Conservation (phyloP, 2,888 invertebrate genomes). For the Stenoptilia bipunctidactyla region DNA sequence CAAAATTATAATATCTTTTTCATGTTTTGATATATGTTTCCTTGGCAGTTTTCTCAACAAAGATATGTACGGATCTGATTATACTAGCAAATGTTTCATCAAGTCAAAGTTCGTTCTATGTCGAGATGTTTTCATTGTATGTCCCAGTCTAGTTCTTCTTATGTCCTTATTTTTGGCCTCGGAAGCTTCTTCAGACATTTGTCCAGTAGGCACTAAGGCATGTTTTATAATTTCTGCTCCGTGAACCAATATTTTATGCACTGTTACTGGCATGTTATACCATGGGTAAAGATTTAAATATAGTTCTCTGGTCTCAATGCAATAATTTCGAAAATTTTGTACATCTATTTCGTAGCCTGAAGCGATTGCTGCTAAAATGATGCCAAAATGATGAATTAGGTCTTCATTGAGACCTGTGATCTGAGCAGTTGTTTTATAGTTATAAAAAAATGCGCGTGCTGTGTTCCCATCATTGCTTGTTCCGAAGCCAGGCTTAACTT, state of each 20-base stretch:
- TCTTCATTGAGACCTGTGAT: constrained; percentile 3
- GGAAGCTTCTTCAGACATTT: constrained; percentile 12
- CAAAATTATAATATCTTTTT: constrained; percentile 1
- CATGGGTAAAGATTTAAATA: constrained; percentile 4
- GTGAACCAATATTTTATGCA: constrained; percentile 5
- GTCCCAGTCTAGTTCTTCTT: constrained; percentile 7
- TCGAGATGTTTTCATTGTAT: constrained; percentile 9
- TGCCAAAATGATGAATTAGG: neutral
- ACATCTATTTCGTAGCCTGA: neutral
- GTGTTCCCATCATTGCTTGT: constrained; percentile 10
- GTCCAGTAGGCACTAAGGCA: constrained; percentile 5
- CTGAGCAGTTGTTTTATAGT: neutral
- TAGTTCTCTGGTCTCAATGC: neutral
- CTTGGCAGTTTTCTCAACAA: constrained; percentile 9
- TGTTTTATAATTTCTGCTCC: constrained; percentile 3
- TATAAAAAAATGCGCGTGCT: constrained; percentile 3
- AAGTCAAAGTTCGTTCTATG: constrained; percentile 9
- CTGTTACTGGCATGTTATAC: constrained; percentile 5
- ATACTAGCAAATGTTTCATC: constrained; percentile 8
- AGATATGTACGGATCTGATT: constrained; percentile 9
- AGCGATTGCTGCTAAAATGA: neutral
- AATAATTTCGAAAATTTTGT: neutral
- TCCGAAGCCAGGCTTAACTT: constrained; percentile 6
- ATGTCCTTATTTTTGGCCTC: constrained; percentile 13
- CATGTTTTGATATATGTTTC: constrained; percentile 26